These are phyloP conservation scores for Oedothorax gibbosus DNA, from an alignment of 1,140 invertebrate species.

Conservation along the genomic window DNA sequence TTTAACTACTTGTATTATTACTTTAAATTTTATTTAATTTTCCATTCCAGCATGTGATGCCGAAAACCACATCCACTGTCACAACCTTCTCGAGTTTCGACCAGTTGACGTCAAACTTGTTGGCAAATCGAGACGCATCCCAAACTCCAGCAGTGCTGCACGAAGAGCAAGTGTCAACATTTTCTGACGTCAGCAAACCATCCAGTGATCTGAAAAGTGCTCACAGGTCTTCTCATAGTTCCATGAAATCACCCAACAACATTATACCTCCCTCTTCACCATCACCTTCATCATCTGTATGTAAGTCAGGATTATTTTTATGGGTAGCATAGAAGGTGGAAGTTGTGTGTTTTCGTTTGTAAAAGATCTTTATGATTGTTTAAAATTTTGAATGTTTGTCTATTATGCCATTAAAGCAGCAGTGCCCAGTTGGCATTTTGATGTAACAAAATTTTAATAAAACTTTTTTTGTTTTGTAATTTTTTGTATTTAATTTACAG, in stretches of 20 bases:
- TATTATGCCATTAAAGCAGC: too few relatives aligned
- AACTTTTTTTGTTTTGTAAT: too few relatives aligned
- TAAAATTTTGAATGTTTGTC: too few relatives aligned
- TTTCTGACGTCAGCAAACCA: constrained; percentile 22
- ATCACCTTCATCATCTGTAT: constrained; percentile 22
- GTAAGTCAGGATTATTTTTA: constrained; percentile 23
- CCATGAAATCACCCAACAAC: constrained; percentile 25
- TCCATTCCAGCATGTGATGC: constrained; percentile 31
- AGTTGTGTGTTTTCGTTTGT: not conserved
- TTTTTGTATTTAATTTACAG: too few relatives aligned
- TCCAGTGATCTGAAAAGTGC: constrained; percentile 22
- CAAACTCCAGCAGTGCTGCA: not conserved
- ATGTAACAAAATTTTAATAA: too few relatives aligned
- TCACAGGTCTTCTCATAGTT: constrained; percentile 24
- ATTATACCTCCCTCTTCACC: constrained; percentile 19
- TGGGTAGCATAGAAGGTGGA: not conserved
- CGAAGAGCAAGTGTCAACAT: constrained; percentile 25
- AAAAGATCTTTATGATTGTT: too few relatives aligned
- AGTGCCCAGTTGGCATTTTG: too few relatives aligned
- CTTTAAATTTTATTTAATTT: not conserved
- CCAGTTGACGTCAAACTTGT: constrained; percentile 32
- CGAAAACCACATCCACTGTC: constrained; percentile 48
- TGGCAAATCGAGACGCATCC: constrained; percentile 23
- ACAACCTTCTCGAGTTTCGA: constrained; percentile 54
- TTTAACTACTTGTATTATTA: not conserved